Evolutionary conservation across 2,113 vertebrate genomes (phyloP), one percentile per base, ranked within the genome.

Genomic region (Dolichallabes microphthalmus): DNA sequence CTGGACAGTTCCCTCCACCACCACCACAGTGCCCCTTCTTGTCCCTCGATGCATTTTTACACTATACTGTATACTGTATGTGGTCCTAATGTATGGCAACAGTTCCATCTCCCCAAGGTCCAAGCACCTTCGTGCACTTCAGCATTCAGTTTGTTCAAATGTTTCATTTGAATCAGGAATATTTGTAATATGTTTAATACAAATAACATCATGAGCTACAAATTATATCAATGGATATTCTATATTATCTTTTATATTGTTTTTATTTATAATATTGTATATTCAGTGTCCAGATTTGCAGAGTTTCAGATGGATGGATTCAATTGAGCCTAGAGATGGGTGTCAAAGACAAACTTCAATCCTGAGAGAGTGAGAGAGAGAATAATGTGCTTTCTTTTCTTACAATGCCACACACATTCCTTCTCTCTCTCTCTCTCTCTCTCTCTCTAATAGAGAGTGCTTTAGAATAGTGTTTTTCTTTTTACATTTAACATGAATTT

Each of bases 11-110:
- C 60, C 73, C 27, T n/a, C 15, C 57, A 45, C 7, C 45, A 45
- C 58, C 39, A 66, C 64, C 71, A 89, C 88, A 88, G 80, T 85
- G 79, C 61, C 68, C 57, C 83, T 83, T 83, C 83, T 86, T 91
- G 86, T 90, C 50, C 85, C 79, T 45, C 64, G 27, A 15, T 50
- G 57, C 57, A 9, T 64, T 75, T 82, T 80, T 60, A 66, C 30
- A 71, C 58, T 58, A 14, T 30, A 61, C 30, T 55, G 68, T 86
- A 63, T 76, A 35, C 32, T 35, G 32, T 35, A 73, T 87, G 85
- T 81, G 61, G 61, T 30, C 60, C 8, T 73, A 82, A 82, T 68
- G 82, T 82, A 86, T 83, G 57, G 84, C 63, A 85, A 45, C 35
- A 32, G 30, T 77, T 64, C n/a, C 22, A 82, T 81, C 83, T 78